Evolutionary conservation across 2,797 vertebrate species (phyloP), one percentile per base, ranked within the genome.

Genomic region (Hapalemur alaotrensis): DNA sequence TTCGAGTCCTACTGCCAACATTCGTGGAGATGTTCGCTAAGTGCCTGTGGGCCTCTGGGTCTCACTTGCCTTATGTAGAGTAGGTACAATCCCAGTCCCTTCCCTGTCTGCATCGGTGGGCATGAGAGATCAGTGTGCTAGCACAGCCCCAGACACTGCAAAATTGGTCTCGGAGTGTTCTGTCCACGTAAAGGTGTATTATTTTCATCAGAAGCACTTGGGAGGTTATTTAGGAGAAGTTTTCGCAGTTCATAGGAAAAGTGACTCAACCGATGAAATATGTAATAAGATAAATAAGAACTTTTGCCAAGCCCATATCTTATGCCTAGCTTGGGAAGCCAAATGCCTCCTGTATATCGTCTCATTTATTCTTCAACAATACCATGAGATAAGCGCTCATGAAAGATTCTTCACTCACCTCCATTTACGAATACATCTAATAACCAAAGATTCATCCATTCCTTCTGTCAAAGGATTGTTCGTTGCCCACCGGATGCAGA

Each of bases 181-280:
- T 18, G 0, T 12, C 38, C 10, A 25, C 0, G 2, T 10, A 43
- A 61, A 25, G 69, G 61, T 38, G 7, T 22, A 1, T 4, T 70
- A 12, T 90, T 72, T 69, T 61, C 75, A 54, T 85, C 43, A 23
- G 54, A 94, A 91, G 59, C 15, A 46, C 13, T 3, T 2, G 23
- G 70, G 7, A 43, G 22, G 14, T 32, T 52, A 5, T 82, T 86
- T 93, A 65, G 38, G 7, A 76, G 17, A 57, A 72, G 17, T 18
- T 52, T 17, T 22, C 12, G 6, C 18, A 28, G n/a, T n/a, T 70
- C 52, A 83, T 2, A n/a, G 52, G 6, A n/a, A 28, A 46, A 83
- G 25, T 61, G 72, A 82, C 46, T 43, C 94, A 57, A 59, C n/a
- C 17, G 7, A 3, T 35, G 9, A 25, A 43, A 6, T n/a, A 3